Evolutionary conservation across 2,888 invertebrate species (phyloP), one percentile per base, ranked within the genome.

Genomic region (Eupithecia insigniata): DNA sequence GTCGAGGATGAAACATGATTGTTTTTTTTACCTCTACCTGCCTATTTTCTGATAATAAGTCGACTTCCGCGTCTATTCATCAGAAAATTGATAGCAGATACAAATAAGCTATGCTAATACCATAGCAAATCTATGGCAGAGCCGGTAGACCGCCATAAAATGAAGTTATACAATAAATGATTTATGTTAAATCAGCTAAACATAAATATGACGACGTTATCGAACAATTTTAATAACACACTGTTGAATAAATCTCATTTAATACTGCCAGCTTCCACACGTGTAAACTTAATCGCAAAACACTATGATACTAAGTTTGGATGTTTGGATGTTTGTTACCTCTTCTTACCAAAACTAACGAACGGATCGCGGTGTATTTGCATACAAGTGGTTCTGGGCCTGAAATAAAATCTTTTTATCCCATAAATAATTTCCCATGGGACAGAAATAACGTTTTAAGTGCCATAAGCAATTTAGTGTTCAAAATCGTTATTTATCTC

Each of bases 21-120:
- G n/a, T n/a, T 22, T 22, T 2, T n/a, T 51, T 51, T 51, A 51
- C n/a, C n/a, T 43, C n/a, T 39, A 7, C 43, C n/a, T n/a, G 6
- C 7, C 10, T 22, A 22, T 51, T 51, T 18, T 46, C 46, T 46
- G 46, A 46, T n/a, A n/a, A 46, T 46, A 46, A 46, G n/a, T 46
- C 46, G 46, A 46, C 46, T 18, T 46, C n/a, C 46, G n/a, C 46
- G n/a, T 46, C 46, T 46, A 51, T 51, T 51, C 46, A 51, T n/a
- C 43, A 43, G 2, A 0, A n/a, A 1, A n/a, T 7, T 43, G 43
- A n/a, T 22, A 7, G n/a, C n/a, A 46, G 10, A 10, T 51, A 51
- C 46, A 22, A 51, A 51, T 51, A 51, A n/a, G n/a, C 43, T 43
- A 43, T 18, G 43, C 43, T 51, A 51, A 51, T 51, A 51, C 22